A percentile compares a stretch with the other conserved stretches of the same genome.
phyloP scores from a whole-genome alignment of 2,888 invertebrate genomes.

The Tupiocoris notatus region DNA sequence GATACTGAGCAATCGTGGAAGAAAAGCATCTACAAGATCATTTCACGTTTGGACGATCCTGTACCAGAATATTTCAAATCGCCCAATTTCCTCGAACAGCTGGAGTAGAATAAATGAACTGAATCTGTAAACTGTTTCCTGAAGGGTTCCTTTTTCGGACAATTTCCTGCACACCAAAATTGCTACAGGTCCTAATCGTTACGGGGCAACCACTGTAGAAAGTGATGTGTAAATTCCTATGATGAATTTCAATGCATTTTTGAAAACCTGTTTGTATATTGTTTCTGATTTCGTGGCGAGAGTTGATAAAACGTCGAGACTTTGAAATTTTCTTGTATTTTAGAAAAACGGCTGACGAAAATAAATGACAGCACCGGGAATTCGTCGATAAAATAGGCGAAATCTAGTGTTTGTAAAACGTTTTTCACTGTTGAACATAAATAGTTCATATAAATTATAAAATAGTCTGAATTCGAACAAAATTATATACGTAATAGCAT shows the following conservation, averaged over 20 bases:
- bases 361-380: constrained; percentile 36
- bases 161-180: neutral
- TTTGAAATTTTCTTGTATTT: constrained; percentile 37
- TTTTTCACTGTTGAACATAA: constrained; percentile 43
- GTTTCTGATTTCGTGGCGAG: constrained; percentile 48
- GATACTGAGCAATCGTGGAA: constrained; percentile 99
- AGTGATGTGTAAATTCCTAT: constrained; percentile 48
- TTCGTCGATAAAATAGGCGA: constrained; percentile 49
- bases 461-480: constrained; percentile 44
- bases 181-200: constrained; percentile 20
- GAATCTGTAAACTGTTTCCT: constrained; percentile 49
- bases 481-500: constrained; percentile 43
- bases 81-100: constrained; percentile 97
- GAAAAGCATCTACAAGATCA: constrained; percentile 99
- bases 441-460: constrained; percentile 36
- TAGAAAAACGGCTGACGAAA: constrained; percentile 32
- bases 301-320: constrained; percentile 47
- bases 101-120: constrained; percentile 67
- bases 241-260: constrained; percentile 40
- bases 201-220: constrained; percentile 45
- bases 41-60: constrained; percentile 96
- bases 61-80: constrained; percentile 99
- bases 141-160: constrained; percentile 36
- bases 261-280: constrained; percentile 49
- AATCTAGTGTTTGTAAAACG: constrained; percentile 37